A percentile compares a stretch with the other conserved stretches of the same genome.
These are phyloP conservation scores for Acanthurus tractus DNA, from an alignment of 2,797 vertebrate genomes.

Conservation along the genomic window DNA sequence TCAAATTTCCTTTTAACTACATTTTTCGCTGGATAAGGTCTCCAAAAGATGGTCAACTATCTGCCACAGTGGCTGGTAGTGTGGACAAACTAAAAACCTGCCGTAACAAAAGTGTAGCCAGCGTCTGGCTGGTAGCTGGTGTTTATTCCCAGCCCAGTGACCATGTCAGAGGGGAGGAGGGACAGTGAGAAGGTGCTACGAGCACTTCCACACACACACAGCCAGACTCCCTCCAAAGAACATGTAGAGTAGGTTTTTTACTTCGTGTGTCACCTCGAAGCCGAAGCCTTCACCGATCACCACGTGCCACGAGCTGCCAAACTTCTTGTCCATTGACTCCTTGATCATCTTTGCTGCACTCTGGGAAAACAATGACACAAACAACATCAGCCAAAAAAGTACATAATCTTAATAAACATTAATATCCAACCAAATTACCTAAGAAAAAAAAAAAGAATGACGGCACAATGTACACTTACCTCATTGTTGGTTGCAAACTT, in stretches of 20 bases:
- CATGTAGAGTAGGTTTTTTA: slow-evolving; percentile 98
- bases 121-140: slow-evolving; percentile 56
- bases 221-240: slow-evolving; percentile 97
- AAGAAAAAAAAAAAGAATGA: background rate
- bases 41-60: background rate
- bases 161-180: slow-evolving; percentile 14
- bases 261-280: slow-evolving; percentile 97
- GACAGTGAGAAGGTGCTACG: slow-evolving; percentile 78
- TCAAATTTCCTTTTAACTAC: slow-evolving; percentile 25
- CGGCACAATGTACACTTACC: slow-evolving; percentile 78
- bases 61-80: slow-evolving; percentile 42
- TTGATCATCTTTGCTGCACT: slow-evolving; percentile 98
- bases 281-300: slow-evolving; percentile 98
- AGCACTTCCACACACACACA: slow-evolving; percentile 98
- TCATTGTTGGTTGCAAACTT: slow-evolving; percentile 98
- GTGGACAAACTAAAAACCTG: slow-evolving; percentile 36
- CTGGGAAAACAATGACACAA: slow-evolving; percentile 37
- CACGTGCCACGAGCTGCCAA: slow-evolving; percentile 98
- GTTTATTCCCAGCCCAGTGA: slow-evolving; percentile 42
- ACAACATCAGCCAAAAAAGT: background rate
- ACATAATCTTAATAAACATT: background rate
- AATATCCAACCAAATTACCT: background rate
- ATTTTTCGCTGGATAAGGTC: slow-evolving; percentile 23
- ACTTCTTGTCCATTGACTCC: slow-evolving; percentile 99
- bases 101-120: slow-evolving; percentile 35